Evolutionary conservation across 2,113 vertebrate species (phyloP).

Genomic region (Clarias batrachus): DNA sequence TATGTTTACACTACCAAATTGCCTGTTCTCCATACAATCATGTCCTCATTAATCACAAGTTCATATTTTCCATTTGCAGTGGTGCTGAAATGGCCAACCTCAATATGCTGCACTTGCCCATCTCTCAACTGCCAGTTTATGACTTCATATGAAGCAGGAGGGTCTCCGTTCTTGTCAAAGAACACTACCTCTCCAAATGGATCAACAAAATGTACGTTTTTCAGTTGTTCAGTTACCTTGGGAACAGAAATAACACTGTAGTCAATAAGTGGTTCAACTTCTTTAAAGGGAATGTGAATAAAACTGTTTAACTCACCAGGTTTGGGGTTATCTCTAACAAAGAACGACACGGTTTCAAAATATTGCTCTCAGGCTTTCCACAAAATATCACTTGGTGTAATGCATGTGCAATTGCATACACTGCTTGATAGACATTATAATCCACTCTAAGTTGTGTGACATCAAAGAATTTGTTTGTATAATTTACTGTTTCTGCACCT

Average conservation of each 20-base stretch:
- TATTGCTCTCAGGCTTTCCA: constrained; percentile 38
- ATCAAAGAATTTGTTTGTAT: constrained; percentile 68
- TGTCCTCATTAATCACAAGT: constrained; percentile 64
- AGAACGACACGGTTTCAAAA: constrained; percentile 58
- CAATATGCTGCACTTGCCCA: constrained; percentile 69
- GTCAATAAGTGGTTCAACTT: background rate
- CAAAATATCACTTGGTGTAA: constrained; percentile 71
- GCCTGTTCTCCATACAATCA: constrained; percentile 67
- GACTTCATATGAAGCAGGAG: constrained; percentile 70
- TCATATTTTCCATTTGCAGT: constrained; percentile 52
- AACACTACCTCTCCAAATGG: constrained; percentile 66
- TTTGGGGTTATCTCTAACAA: constrained; percentile 63
- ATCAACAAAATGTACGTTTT: constrained; percentile 67
- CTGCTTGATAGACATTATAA: constrained; percentile 75
- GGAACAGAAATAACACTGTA: background rate
- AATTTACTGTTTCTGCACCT: constrained; percentile 65
- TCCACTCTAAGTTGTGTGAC: constrained; percentile 70
- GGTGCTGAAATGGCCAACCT: constrained; percentile 67
- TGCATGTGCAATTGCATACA: constrained; percentile 72
- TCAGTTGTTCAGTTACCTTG: constrained; percentile 66
- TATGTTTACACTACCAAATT: constrained; percentile 53
- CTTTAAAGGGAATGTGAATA: background rate
- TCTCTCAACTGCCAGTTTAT: constrained; percentile 76
- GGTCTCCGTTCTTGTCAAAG: constrained; percentile 72
- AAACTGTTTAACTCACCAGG: constrained; percentile 58